phyloP scores from a whole-genome alignment of 2,888 invertebrate genomes.

The Drepanosiphum platanoidis region DNA sequence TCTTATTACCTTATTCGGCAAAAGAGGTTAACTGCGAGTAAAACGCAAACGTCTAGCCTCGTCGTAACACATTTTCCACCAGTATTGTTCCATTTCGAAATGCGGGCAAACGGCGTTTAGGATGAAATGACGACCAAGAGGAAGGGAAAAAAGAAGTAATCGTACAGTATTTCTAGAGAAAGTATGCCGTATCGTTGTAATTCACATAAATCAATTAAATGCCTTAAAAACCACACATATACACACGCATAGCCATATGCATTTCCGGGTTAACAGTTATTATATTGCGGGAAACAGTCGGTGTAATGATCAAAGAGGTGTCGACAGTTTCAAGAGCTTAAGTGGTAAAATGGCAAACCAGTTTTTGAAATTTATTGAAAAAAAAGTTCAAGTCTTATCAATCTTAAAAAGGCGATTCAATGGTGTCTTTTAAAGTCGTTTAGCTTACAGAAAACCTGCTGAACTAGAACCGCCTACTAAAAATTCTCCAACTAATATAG shows the following conservation, averaged over 20 bases:
- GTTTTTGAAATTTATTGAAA: conserved; percentile 28
- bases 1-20: conserved; percentile 48
- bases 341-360: conserved; percentile 31
- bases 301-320: conserved; percentile 53
- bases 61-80: conserved; percentile 56
- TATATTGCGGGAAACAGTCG: conserved; percentile 16
- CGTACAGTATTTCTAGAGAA: conserved; percentile 46
- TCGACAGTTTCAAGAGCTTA: conserved; percentile 34
- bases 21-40: conserved; percentile 59
- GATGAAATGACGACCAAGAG: conserved; percentile 6
- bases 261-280: conserved; percentile 46
- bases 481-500: background rate
- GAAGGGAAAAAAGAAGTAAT: conserved; percentile 30
- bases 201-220: conserved; percentile 59
- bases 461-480: conserved; percentile 18
- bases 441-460: background rate
- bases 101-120: conserved; percentile 49
- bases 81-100: conserved; percentile 59
- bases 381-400: conserved; percentile 4
- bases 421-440: conserved; percentile 23
- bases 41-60: conserved; percentile 44
- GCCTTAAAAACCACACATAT: conserved; percentile 28
- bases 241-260: background rate
- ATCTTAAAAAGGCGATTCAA: conserved; percentile 28
- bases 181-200: conserved; percentile 56